phyloP scores from a whole-genome alignment of 2,888 invertebrate species.

The Pedicia rivosa region DNA sequence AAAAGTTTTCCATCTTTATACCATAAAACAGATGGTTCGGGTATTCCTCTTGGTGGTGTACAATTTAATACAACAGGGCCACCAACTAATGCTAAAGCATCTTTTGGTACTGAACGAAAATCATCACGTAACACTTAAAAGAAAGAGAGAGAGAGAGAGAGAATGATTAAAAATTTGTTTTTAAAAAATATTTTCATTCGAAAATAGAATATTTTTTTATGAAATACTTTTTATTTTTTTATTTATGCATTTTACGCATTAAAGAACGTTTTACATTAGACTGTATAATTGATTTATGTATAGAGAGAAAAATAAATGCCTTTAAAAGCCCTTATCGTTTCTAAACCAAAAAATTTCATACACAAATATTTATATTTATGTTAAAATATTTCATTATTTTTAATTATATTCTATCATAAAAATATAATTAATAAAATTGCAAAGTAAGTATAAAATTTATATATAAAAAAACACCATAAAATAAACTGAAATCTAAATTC shows the following conservation, averaged over 20 bases:
- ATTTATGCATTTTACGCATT: not conserved
- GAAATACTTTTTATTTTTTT: not conserved
- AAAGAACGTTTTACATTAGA: not conserved
- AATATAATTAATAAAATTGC: no score
- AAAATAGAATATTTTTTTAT: not conserved
- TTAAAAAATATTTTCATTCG: no score
- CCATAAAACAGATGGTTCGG: conserved; percentile 19
- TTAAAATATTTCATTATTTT: no score
- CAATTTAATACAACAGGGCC: conserved; percentile 18
- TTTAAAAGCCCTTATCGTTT: no score
- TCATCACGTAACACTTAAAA: conserved; percentile 16
- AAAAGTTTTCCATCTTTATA: conserved; percentile 17
- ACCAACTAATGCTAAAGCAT: conserved; percentile 18
- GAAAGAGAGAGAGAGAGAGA: conserved; percentile 12
- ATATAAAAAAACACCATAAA: no score
- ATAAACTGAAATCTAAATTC: no score
- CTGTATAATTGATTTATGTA: not conserved
- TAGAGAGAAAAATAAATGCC: no score
- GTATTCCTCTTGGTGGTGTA: conserved; percentile 17
- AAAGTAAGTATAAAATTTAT: no score
- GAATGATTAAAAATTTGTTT: no score
- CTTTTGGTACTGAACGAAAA: conserved; percentile 17
- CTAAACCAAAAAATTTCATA: no score
- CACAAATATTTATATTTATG: no score
- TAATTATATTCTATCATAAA: no score